Conservation (phyloP, 1,140 invertebrate species). For the Drosophila funebris region DNA sequence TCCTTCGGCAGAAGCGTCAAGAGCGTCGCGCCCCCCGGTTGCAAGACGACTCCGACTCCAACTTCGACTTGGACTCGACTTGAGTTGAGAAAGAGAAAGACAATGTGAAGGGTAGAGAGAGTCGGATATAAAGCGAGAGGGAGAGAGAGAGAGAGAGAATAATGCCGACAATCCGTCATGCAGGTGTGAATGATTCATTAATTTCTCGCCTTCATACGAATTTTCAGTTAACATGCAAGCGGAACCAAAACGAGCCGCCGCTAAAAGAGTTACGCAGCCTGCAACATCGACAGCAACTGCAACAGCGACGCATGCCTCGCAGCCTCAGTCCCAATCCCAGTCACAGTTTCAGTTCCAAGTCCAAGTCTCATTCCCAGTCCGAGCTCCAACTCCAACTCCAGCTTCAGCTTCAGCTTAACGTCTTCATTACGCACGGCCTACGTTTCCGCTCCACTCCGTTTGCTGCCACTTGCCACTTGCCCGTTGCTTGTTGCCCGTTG, state of each 20-base stretch:
- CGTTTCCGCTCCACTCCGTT: conserved; percentile 39
- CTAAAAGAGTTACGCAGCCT: conserved; percentile 72
- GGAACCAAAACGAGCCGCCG: conserved; percentile 75
- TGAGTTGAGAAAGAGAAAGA: background rate
- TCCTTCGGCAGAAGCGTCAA: conserved; percentile 78
- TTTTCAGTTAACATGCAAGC: conserved; percentile 83
- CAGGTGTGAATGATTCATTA: conserved; percentile 84
- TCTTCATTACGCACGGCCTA: conserved; percentile 76
- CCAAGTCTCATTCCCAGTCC: background rate
- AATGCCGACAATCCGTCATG: conserved; percentile 83
- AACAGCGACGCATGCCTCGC: conserved; percentile 52
- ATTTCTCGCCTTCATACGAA: conserved; percentile 83
- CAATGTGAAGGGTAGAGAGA: conserved; percentile 18
- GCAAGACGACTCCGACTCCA: conserved; percentile 1
- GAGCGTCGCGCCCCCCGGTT: conserved; percentile 55
- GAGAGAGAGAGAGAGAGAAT: conserved; percentile 43
- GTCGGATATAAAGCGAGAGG: background rate
- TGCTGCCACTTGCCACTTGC: conserved; percentile 3
- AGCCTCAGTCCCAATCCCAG: conserved; percentile 25
- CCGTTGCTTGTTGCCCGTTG: conserved; percentile 25
- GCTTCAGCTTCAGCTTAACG: conserved; percentile 63
- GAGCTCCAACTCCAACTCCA: background rate
- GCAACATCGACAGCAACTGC: conserved; percentile 13
- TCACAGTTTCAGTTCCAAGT: too few species aligned
- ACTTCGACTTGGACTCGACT: background rate